Percentiles rank a stretch among this genome's conserved stretches.
These are phyloP conservation scores for Nycticryphes semicollaris DNA, from an alignment of 2,113 vertebrate species.

Conservation along the genomic window DNA sequence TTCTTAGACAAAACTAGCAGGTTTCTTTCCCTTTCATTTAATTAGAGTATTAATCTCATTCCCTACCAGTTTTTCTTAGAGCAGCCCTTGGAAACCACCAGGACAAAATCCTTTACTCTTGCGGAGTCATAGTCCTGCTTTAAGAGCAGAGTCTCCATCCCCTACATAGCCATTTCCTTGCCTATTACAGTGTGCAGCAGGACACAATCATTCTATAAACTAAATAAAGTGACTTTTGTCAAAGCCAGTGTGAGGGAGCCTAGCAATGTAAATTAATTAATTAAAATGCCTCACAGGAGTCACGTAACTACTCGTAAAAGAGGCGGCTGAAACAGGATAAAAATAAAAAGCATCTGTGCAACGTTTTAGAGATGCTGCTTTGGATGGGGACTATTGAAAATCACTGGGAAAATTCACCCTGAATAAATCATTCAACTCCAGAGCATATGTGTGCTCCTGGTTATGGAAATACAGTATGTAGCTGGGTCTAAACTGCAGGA, in stretches of 20 bases:
- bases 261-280: background rate
- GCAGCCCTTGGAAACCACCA: background rate
- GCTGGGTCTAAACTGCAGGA: background rate
- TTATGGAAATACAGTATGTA: background rate
- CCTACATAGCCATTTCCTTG: background rate
- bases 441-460: background rate
- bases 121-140: background rate
- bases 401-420: background rate
- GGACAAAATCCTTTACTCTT: background rate
- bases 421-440: background rate
- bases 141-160: background rate
- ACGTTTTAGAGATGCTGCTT: background rate
- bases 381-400: background rate
- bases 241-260: constrained; percentile 10
- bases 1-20: background rate
- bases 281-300: background rate
- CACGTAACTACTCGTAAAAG: background rate
- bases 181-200: background rate
- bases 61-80: background rate
- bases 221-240: constrained; percentile 43
- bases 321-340: background rate
- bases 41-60: background rate
- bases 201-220: background rate
- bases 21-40: background rate
- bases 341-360: background rate